Evolutionary conservation across 2,888 invertebrate genomes (phyloP), one percentile per base, ranked within the genome.

Genomic region (Limnephilus auricula): DNA sequence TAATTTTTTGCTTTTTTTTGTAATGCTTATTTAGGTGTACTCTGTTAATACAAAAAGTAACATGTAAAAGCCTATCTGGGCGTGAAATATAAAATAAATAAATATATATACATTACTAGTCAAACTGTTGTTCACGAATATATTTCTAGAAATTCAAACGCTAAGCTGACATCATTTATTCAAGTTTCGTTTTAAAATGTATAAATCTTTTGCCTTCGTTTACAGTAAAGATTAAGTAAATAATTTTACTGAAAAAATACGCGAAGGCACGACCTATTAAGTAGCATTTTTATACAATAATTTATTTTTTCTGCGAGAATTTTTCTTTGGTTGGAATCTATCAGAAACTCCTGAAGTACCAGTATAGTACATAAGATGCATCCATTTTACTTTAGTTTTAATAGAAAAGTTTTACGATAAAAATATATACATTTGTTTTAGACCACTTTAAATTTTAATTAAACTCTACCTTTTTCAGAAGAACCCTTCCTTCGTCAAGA

Each of bases 141-240:
- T 5, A 25, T 65, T 25, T 65, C 65, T 65, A 0, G 65, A 65
- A 25, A 65, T 65, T 50, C 25, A 31, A 80, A 15, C 2, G 12
- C 80, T 31, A 10, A 80, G 9, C 32, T 31, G 13, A 9, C 80
- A 1, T 50, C 13, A 65, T 79, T 85, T 86, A 85, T 84, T 78
- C 84, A 85, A 0, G 85, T 78, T 84, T 84, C 78, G 25, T 32
- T 34, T 40, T n/a, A 50, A 90, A 87, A 31, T 31, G 0, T 18
- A 86, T 86, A 85, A 90, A 90, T 90, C 85, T 83, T 90, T 84
- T 31, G 30, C 31, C 1, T 85, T 78, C 79, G 85, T 79, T 34
- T 85, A 86, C 45, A 84, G 85, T 90, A 78, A 90, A 78, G 90
- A 37, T 78, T 78, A 90, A 65, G 90, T 45, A 79, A 85, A 90